Evolutionary conservation across 2,888 invertebrate genomes (phyloP), one percentile per base, ranked within the genome.

Genomic region (Rambutsinella grinnellia): DNA sequence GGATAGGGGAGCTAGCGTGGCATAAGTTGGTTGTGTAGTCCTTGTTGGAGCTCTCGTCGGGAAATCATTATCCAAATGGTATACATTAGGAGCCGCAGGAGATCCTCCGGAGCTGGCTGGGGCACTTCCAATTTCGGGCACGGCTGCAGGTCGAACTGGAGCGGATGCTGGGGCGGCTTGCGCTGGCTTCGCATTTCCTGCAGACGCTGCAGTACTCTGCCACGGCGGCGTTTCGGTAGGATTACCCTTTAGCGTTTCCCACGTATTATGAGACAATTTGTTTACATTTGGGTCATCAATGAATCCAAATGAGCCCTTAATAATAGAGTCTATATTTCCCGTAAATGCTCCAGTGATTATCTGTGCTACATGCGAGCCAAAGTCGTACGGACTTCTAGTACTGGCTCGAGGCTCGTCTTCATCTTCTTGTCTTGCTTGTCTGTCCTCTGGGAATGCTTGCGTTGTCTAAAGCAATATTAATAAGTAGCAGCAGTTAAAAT

Each of bases 221-320:
- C 69, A 61, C 8, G 69, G 66, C 1, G 76, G 54, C 6, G 51
- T 58, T 26, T 68, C 19, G 5, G 70, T 63, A 21, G 79, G 72
- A 17, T 71, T 71, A 8, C 78, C 76, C 27, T 78, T 76, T 27
- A 78, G 60, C 6, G 68, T 68, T 46, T 62, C 69, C 78, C 78
- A 78, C n/a, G 72, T 71, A 23, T 76, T 78, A 24, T 78, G 72
- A 2, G 71, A 72, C n/a, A 68, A 21, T 17, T 62, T 47, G 24
- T 70, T 71, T 0, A 71, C 70, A 3, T 57, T 27, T 10, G 58
- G 56, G n/a, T 72, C 60, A 2, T 71, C 63, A 8, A 80, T 76
- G 44, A 80, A 67, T 17, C 78, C 78, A 44, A 80, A 78, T 2
- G 80, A 80, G 8, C 78, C 78, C 26, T 70, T 65, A 24, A 80